Evolutionary conservation across 2,113 vertebrate genomes (phyloP).

Genomic region (Rhabdornis inornatus): DNA sequence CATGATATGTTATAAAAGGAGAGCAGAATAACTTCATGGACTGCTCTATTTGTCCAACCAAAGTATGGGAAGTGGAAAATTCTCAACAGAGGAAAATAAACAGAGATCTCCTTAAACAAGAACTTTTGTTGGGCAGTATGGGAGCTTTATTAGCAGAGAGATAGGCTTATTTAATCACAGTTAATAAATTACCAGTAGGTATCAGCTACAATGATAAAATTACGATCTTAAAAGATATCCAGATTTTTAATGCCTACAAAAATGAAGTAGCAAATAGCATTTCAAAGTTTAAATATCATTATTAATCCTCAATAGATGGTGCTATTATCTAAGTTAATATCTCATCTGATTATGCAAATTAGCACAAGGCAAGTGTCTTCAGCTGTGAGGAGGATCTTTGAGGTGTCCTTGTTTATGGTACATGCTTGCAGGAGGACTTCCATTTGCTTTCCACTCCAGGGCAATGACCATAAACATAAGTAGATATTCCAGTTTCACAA

Average conservation of each 20-base stretch:
- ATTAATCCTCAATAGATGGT: constrained; percentile 64
- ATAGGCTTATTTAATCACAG: neutral
- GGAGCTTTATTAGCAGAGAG: neutral
- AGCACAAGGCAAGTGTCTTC: neutral
- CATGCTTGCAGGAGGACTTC: neutral
- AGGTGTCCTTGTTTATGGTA: neutral
- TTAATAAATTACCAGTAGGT: neutral
- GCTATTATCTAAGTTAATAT: constrained; percentile 62
- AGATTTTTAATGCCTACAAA: neutral
- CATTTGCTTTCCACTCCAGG: neutral
- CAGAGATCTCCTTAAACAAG: neutral
- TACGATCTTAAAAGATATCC: neutral
- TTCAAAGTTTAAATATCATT: constrained; percentile 7
- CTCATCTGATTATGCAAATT: constrained; percentile 29
- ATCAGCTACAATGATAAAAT: neutral
- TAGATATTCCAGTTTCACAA: neutral
- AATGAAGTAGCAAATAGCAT: neutral
- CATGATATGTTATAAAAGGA: neutral
- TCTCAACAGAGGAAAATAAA: neutral
- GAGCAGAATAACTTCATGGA: neutral
- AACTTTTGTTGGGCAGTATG: neutral
- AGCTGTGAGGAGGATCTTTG: neutral
- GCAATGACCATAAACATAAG: neutral
- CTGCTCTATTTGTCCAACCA: neutral
- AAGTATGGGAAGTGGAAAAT: neutral